A percentile compares a stretch with the other conserved stretches of the same genome.
Conservation (phyloP, 1,140 invertebrate genomes). For the Oryzaephilus surinamensis region DNA sequence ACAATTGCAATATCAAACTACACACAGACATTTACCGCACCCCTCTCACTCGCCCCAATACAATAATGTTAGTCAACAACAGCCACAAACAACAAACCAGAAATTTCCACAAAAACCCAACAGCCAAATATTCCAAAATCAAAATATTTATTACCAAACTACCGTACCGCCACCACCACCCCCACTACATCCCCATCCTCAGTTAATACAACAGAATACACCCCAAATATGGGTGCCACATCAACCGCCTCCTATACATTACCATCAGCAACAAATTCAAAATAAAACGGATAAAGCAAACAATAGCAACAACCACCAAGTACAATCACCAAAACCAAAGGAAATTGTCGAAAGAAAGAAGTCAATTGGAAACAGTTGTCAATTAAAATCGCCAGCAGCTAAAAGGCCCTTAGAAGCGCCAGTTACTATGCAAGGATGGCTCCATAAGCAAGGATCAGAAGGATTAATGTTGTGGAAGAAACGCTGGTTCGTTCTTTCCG, state of each 20-base stretch:
- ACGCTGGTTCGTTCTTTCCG: conserved; percentile 87
- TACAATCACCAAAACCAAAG: conserved; percentile 17
- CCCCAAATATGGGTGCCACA: conserved; percentile 28
- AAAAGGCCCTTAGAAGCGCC: conserved; percentile 66
- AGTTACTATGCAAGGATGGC: conserved; percentile 73
- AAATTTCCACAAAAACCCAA: conserved; percentile 31
- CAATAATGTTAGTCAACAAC: too few species aligned
- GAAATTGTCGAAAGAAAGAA: conserved; percentile 21
- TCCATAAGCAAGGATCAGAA: conserved; percentile 86
- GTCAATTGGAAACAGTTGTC: conserved; percentile 44
- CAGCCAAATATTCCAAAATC: conserved; percentile 29
- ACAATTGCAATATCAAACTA: conserved; percentile 17
- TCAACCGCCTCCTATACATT: conserved; percentile 24
- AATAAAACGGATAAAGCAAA: conserved; percentile 14
- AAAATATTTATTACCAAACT: conserved; percentile 16
- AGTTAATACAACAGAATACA: conserved; percentile 20
- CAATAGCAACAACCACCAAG: conserved; percentile 29
- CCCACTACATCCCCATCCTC: conserved; percentile 19
- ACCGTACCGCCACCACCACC: background rate
- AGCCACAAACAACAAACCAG: conserved; percentile 18
- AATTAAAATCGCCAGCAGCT: conserved; percentile 61
- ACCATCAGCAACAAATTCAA: conserved; percentile 33
- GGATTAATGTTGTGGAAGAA: conserved; percentile 90
- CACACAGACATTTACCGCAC: conserved; percentile 17
- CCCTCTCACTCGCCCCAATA: too few species aligned